Conservation (phyloP, 2,113 vertebrate species). For the Terrapene triunguis region DNA sequence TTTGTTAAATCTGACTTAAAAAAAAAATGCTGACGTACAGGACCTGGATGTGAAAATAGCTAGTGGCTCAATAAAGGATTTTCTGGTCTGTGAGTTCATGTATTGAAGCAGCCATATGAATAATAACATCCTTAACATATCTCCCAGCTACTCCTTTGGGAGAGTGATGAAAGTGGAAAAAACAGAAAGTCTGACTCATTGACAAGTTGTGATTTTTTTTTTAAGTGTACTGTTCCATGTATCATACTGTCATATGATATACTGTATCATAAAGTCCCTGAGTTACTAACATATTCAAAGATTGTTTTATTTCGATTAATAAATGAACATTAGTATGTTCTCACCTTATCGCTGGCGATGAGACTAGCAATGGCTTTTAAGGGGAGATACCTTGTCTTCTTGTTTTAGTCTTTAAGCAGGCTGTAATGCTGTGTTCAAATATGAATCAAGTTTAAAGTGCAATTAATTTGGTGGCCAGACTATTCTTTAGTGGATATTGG, state of each 20-base stretch:
- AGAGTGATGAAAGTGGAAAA: neutral
- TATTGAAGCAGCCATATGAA: neutral
- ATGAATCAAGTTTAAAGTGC: neutral
- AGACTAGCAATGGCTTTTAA: neutral
- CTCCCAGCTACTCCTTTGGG: neutral
- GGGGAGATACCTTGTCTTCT: neutral
- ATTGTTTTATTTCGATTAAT: neutral
- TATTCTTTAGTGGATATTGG: neutral
- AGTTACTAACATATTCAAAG: neutral
- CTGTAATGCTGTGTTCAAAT: neutral
- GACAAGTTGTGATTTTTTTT: neutral
- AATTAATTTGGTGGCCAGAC: neutral
- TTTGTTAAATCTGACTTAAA: neutral
- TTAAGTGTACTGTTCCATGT: neutral
- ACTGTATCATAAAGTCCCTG: neutral
- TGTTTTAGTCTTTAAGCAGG: neutral
- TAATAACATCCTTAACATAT: neutral
- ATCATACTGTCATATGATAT: neutral
- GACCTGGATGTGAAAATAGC: neutral
- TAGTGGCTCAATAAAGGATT: neutral
- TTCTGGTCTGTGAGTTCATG: neutral
- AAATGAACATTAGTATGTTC: neutral
- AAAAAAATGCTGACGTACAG: fast-evolving
- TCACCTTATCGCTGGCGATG: neutral
- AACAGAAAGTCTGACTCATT: neutral